Percentiles rank a stretch among this genome's conserved stretches.
phyloP scores from a whole-genome alignment of 2,888 invertebrate genomes.

The Dorcus hopei region DNA sequence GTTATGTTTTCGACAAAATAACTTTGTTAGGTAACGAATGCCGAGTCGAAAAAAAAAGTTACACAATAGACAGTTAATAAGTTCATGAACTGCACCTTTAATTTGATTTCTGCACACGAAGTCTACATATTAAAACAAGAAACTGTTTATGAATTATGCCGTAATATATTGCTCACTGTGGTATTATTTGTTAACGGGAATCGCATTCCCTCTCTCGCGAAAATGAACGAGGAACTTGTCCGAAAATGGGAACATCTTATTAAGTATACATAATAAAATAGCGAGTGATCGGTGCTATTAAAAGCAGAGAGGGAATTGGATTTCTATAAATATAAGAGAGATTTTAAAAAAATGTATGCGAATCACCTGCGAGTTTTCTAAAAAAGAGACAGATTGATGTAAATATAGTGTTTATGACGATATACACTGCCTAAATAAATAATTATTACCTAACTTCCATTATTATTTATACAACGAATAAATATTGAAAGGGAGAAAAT shows the following conservation, averaged over 20 bases:
- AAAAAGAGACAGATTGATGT: slow-evolving; percentile 45
- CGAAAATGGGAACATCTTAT: not conserved
- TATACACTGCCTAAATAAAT: slow-evolving; percentile 52
- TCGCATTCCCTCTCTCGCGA: slow-evolving; percentile 28
- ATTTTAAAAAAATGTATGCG: slow-evolving; percentile 31
- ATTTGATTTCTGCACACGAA: not conserved
- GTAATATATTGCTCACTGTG: slow-evolving; percentile 44
- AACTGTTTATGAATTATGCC: slow-evolving; percentile 28
- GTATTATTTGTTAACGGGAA: slow-evolving; percentile 40
- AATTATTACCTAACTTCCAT: slow-evolving; percentile 43
- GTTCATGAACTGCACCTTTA: not conserved
- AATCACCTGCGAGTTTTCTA: slow-evolving; percentile 41
- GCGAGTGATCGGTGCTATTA: not conserved
- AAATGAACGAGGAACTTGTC: not conserved
- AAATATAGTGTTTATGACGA: slow-evolving; percentile 51
- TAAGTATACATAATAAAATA: not conserved
- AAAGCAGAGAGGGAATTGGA: slow-evolving; percentile 17
- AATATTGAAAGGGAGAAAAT: not conserved
- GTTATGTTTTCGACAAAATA: slow-evolving; percentile 22
- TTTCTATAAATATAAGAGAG: slow-evolving; percentile 10
- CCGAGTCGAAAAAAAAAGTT: slow-evolving; percentile 16
- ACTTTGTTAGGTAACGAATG: slow-evolving; percentile 16
- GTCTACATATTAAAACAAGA: slow-evolving; percentile 8
- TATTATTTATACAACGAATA: slow-evolving; percentile 10
- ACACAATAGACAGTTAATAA: not conserved